Conservation (phyloP, 2,888 invertebrate genomes). For the Aphrophora alni region DNA sequence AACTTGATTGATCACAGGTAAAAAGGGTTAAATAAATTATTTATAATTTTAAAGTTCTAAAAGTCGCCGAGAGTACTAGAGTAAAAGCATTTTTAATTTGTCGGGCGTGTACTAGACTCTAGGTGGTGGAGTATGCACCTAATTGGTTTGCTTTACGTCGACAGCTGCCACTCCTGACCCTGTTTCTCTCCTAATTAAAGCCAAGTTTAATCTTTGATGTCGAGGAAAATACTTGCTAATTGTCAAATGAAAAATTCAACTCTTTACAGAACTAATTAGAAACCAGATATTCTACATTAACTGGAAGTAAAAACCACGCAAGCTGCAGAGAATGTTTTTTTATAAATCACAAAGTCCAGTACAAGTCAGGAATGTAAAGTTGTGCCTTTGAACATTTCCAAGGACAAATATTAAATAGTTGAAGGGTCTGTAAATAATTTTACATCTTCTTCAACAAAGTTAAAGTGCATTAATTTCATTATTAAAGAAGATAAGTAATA, state of each 20-base stretch:
- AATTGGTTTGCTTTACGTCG: neutral
- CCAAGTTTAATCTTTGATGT: neutral
- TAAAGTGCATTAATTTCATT: neutral
- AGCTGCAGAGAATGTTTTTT: neutral
- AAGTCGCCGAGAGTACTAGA: neutral
- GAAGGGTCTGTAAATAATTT: neutral
- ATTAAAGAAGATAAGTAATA: neutral
- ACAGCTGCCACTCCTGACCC: conserved; percentile 6
- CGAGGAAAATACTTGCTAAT: neutral
- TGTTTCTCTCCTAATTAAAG: neutral
- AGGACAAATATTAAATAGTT: neutral
- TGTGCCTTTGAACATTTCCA: neutral
- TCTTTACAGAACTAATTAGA: neutral
- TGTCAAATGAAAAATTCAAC: neutral
- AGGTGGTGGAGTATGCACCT: neutral
- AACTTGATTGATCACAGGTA: neutral
- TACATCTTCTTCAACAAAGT: neutral
- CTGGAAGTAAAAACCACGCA: neutral
- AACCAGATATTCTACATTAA: neutral
- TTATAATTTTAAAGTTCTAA: neutral
- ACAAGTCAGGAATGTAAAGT: neutral
- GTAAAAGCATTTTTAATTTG: conserved; percentile 7
- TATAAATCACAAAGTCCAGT: neutral
- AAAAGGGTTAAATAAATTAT: neutral
- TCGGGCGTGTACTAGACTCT: neutral